phyloP scores from a whole-genome alignment of 2,888 invertebrate genomes.

The Epistrophe grossulariae region DNA sequence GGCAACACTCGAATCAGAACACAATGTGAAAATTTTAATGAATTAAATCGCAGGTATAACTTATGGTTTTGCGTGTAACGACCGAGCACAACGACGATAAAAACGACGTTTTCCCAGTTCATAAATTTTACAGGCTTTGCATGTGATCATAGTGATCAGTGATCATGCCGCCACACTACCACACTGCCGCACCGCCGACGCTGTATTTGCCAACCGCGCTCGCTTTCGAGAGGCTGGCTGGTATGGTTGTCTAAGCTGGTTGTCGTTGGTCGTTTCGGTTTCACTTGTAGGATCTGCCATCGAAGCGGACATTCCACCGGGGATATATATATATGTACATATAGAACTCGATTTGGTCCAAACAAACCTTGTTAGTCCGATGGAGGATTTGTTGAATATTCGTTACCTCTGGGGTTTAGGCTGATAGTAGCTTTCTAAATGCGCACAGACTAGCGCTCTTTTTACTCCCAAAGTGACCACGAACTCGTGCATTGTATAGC shows the following conservation, averaged over 20 bases:
- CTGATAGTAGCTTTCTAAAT: constrained; percentile 70
- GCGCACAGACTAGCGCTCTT: constrained; percentile 39
- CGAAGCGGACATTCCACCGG: constrained; percentile 55
- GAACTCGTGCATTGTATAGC: constrained; percentile 58
- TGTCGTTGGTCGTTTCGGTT: constrained; percentile 57
- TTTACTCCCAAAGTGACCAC: constrained; percentile 53
- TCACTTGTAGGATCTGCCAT: constrained; percentile 68
- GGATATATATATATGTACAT: neutral
- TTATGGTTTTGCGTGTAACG: constrained; percentile 55
- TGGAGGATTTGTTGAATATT: constrained; percentile 43
- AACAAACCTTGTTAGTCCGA: constrained; percentile 56
- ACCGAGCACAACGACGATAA: constrained; percentile 13
- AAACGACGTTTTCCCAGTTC: constrained; percentile 68
- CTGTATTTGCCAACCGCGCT: constrained; percentile 6
- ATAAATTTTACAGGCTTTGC: constrained; percentile 63
- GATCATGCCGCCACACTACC: constrained; percentile 5
- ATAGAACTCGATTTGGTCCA: constrained; percentile 61
- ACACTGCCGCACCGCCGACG: neutral
- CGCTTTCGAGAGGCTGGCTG: constrained; percentile 15
- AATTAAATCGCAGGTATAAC: constrained; percentile 54
- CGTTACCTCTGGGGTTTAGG: constrained; percentile 58
- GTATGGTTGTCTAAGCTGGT: constrained; percentile 25
- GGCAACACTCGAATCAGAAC: constrained; percentile 29
- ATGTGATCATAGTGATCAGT: constrained; percentile 48
- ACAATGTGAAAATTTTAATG: constrained; percentile 66